A percentile compares a stretch with the other conserved stretches of the same genome.
These are phyloP conservation scores for Danaus melanippus DNA, from an alignment of 1,140 invertebrate species.

Conservation along the genomic window DNA sequence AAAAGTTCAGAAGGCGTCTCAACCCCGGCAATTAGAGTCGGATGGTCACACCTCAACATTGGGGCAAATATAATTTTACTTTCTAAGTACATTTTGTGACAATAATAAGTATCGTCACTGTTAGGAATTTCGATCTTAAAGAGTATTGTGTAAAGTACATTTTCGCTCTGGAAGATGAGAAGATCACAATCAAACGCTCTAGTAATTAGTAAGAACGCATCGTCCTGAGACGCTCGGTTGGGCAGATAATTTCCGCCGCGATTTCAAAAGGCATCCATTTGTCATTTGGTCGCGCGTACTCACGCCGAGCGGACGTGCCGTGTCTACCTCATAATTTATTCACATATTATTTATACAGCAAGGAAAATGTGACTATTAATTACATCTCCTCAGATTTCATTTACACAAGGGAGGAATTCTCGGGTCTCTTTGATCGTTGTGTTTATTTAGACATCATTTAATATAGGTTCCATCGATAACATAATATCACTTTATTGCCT, in stretches of 20 bases:
- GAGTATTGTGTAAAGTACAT: slow-evolving; percentile 24
- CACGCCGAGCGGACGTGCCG: slow-evolving; percentile 55
- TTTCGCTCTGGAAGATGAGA: slow-evolving; percentile 20
- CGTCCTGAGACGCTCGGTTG: slow-evolving; percentile 59
- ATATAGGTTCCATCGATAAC: slow-evolving; percentile 5
- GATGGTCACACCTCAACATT: slow-evolving; percentile 66
- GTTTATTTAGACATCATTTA: slow-evolving; percentile 47
- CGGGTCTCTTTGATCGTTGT: slow-evolving; percentile 54
- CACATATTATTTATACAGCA: slow-evolving; percentile 66
- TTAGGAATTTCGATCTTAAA: slow-evolving; percentile 29
- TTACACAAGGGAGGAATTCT: slow-evolving; percentile 52
- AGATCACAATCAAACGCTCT: slow-evolving; percentile 66
- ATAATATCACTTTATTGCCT: no score
- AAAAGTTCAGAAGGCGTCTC: slow-evolving; percentile 39
- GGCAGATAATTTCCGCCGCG: slow-evolving; percentile 69
- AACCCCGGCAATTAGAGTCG: slow-evolving; percentile 64
- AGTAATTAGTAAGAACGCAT: slow-evolving; percentile 67
- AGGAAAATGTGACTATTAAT: slow-evolving; percentile 68
- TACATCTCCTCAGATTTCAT: slow-evolving; percentile 65
- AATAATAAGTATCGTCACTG: slow-evolving; percentile 43
- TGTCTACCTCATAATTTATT: slow-evolving; percentile 64
- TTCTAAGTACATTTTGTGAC: slow-evolving; percentile 65
- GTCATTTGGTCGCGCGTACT: slow-evolving; percentile 64
- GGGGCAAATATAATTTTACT: slow-evolving; percentile 64
- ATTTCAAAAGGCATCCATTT: slow-evolving; percentile 67